Percentiles rank a stretch among this genome's conserved stretches.
These are phyloP conservation scores for Imbricaverruca yamaguchii DNA, from an alignment of 2,888 invertebrate species.

Conservation along the genomic window DNA sequence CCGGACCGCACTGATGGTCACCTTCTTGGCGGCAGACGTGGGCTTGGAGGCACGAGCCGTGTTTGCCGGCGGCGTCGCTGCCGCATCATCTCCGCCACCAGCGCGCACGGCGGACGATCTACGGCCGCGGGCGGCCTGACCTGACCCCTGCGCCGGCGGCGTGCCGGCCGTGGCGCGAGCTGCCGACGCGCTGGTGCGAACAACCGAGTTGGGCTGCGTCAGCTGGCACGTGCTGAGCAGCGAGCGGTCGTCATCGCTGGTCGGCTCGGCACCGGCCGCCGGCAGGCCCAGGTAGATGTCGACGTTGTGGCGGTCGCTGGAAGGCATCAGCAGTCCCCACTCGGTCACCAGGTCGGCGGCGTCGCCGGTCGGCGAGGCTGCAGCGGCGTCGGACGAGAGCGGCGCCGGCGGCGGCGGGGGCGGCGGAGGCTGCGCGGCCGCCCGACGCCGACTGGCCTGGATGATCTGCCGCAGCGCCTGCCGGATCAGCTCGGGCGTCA, in stretches of 20 bases:
- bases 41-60: not conserved
- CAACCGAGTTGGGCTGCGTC: slow-evolving; percentile 7
- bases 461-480: slow-evolving; percentile 10
- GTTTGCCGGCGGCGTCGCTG: not conserved
- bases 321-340: not conserved
- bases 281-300: slow-evolving; percentile 11
- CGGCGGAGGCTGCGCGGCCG: not conserved
- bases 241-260: slow-evolving; percentile 8
- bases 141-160: not conserved
- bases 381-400: not conserved
- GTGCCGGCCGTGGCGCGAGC: not conserved
- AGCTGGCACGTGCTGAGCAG: not conserved
- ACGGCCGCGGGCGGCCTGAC: not conserved
- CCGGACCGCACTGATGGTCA: not conserved
- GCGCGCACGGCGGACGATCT: not conserved
- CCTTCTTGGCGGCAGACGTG: not conserved
- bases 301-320: not conserved
- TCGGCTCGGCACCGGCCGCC: not conserved
- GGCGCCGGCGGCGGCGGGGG: not conserved
- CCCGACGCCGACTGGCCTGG: slow-evolving; percentile 7
- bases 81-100: not conserved
- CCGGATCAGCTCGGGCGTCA: slow-evolving; percentile 1
- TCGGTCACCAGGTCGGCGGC: not conserved
- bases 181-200: not conserved
- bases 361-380: no score